A percentile compares a stretch with the other conserved stretches of the same genome.
Conservation (phyloP, 2,797 vertebrate genomes). For the Esox lucius region DNA sequence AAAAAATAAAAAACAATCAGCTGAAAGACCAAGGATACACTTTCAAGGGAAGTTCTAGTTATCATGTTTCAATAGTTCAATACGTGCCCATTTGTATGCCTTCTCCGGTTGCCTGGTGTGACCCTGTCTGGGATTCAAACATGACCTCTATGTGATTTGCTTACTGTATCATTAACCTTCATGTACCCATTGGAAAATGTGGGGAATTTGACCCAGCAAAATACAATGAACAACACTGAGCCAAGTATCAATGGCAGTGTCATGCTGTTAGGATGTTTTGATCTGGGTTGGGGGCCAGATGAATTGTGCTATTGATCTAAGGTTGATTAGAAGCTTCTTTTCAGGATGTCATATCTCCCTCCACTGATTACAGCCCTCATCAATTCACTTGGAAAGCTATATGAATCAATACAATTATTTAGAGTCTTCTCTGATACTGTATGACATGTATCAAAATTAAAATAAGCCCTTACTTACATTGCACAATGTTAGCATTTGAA, state of each 20-base stretch:
- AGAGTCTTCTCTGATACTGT: too few species aligned
- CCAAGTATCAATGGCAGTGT: slow-evolving; percentile 32
- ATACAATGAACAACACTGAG: not conserved
- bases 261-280: slow-evolving; percentile 23
- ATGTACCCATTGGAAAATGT: slow-evolving; percentile 24
- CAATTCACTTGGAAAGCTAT: slow-evolving; percentile 13
- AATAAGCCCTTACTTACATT: too few species aligned
- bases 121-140: slow-evolving; percentile 32
- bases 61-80: slow-evolving; percentile 26
- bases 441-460: too few species aligned
- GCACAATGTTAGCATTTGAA: too few species aligned
- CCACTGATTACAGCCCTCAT: slow-evolving; percentile 19
- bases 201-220: slow-evolving; percentile 32
- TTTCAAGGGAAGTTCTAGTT: slow-evolving; percentile 11
- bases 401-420: slow-evolving; percentile 1
- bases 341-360: slow-evolving; percentile 7
- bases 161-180: slow-evolving; percentile 38
- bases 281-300: slow-evolving; percentile 10
- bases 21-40: not conserved
- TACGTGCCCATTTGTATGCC: slow-evolving; percentile 36
- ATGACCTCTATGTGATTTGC: slow-evolving; percentile 38
- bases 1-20: not conserved
- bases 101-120: slow-evolving; percentile 32
- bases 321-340: slow-evolving; percentile 17
- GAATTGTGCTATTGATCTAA: slow-evolving; percentile 31